Conservation (phyloP, 2,113 vertebrate genomes). For the Phaetusa simplex region DNA sequence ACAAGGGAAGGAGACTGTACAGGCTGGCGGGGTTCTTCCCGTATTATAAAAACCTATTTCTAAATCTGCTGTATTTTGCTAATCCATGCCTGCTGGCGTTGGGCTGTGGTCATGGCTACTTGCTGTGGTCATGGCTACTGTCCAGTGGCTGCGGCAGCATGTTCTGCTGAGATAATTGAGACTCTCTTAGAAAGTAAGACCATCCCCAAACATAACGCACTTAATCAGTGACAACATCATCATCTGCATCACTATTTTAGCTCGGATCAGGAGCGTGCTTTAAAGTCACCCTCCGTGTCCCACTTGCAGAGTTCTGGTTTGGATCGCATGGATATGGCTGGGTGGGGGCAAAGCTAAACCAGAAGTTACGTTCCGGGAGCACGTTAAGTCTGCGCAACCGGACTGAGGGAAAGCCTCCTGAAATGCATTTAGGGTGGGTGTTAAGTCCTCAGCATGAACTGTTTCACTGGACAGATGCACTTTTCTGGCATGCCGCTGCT, state of each 20-base stretch:
- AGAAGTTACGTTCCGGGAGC: background rate
- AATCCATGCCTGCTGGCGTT: background rate
- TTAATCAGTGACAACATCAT: background rate
- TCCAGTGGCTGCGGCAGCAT: background rate
- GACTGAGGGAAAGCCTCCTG: background rate
- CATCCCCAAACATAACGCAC: background rate
- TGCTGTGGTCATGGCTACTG: background rate
- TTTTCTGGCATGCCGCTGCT: background rate
- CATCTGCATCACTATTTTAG: background rate
- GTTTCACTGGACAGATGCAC: background rate
- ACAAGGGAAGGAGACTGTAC: background rate
- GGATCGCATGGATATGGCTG: no score
- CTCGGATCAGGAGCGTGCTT: background rate
- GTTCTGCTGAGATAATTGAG: background rate
- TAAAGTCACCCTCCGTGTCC: background rate
- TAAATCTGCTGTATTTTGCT: background rate
- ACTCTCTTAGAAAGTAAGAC: background rate
- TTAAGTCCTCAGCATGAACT: background rate
- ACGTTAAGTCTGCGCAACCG: fast-evolving
- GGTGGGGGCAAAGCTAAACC: background rate
- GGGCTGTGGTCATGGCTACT: background rate
- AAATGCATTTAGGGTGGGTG: background rate
- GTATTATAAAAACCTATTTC: background rate
- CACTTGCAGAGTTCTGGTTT: background rate
- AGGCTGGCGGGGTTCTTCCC: background rate